Evolutionary conservation across 2,113 vertebrate genomes (phyloP), one percentile per base, ranked within the genome.

Genomic region (Sylvietta virens): DNA sequence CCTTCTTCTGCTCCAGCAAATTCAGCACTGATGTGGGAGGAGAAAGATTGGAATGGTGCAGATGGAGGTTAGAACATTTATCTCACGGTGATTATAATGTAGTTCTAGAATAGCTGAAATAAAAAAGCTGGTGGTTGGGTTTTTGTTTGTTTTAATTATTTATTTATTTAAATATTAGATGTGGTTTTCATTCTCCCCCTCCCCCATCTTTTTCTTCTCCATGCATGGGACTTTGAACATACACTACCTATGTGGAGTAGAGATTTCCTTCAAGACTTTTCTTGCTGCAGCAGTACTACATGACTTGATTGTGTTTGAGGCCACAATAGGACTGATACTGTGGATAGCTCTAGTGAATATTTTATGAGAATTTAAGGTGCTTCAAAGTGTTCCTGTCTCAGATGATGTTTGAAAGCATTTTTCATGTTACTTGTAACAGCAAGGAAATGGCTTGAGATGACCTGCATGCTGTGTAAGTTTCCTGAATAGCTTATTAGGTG

Each of bases 341-440:
- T 86, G 80, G 64, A 54, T 66, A 87, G 81, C 42, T 94, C 40
- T 72, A 27, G 67, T 94, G 93, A 86, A 94, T 88, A 74, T 74
- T 44, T 57, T 21, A 81, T 91, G 85, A 77, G 78, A 78, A 89
- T 92, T 73, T 82, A 83, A 84, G 90, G 87, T 94, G 47, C 67
- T 72, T 91, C 72, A 85, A 47, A 86, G 84, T 93, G 73, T 86
- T 80, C 28, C 44, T 92, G 74, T 78, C 91, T 95, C 62, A 31
- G 81, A 81, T 78, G 69, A 48, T 92, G 69, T 93, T 95, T 95
- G 94, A 96, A 92, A 93, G 88, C 78, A 82, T 96, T 95, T 91
- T 97, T 79, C 82, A 40, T 88, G 84, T 91, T 96, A 95, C 94
- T 97, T 96, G 56, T 82, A 66, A 66, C 89, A 90, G 30, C 61